These are phyloP conservation scores for Sebastes flavidus DNA, from an alignment of 2,797 vertebrate species.

Conservation along the genomic window DNA sequence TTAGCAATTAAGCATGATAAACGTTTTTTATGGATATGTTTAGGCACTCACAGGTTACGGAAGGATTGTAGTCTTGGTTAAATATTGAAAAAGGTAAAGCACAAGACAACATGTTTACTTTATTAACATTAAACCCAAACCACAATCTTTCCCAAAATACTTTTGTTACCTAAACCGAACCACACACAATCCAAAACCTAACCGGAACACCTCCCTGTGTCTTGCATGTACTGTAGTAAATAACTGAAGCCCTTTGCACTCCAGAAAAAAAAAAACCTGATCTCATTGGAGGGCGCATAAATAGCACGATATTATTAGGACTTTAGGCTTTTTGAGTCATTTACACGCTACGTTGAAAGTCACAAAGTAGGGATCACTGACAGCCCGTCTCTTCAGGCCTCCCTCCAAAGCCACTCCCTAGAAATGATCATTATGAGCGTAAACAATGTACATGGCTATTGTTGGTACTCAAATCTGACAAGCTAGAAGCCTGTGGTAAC, in stretches of 20 bases:
- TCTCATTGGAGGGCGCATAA: too few species aligned
- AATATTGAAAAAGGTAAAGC: not conserved
- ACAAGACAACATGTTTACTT: not conserved
- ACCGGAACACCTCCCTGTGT: not conserved
- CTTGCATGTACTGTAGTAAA: not conserved
- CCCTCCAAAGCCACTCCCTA: too few species aligned
- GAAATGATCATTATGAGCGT: too few species aligned
- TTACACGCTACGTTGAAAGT: too few species aligned
- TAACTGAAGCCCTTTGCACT: not conserved
- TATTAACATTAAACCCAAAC: not conserved
- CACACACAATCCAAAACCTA: not conserved
- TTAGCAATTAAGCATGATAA: not conserved
- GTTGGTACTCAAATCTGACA: too few species aligned
- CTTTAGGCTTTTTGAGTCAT: too few species aligned
- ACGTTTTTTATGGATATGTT: not conserved
- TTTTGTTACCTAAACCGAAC: not conserved
- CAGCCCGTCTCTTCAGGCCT: too few species aligned
- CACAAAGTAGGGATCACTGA: too few species aligned
- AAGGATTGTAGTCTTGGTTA: not conserved
- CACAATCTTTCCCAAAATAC: not conserved
- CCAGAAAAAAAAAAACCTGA: too few species aligned
- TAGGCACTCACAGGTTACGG: not conserved
- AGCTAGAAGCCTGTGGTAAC: too few species aligned
- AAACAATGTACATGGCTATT: too few species aligned
- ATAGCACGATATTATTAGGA: too few species aligned